Evolutionary conservation across 2,797 vertebrate genomes (phyloP).

Genomic region (Pampus argenteus): DNA sequence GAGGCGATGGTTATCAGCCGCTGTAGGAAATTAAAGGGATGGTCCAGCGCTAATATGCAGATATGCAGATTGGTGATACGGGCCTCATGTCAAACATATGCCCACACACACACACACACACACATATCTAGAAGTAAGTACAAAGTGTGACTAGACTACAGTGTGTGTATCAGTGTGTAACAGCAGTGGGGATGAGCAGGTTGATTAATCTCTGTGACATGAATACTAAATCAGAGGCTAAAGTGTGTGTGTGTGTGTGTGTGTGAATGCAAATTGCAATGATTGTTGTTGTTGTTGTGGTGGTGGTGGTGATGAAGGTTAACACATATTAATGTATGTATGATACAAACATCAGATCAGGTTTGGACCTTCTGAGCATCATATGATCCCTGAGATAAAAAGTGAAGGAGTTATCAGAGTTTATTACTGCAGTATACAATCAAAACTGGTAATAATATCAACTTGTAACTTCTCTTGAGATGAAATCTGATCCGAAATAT

Average conservation of each 20-base stretch:
- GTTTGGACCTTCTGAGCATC: background rate
- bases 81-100: constrained; percentile 31
- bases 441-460: background rate
- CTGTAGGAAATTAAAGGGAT: constrained; percentile 78
- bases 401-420: no score
- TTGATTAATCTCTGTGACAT: constrained; percentile 64
- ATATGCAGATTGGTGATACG: constrained; percentile 70
- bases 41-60: constrained; percentile 72
- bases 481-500: no score
- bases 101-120: constrained; percentile 5
- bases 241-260: constrained; percentile 17
- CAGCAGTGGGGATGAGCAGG: constrained; percentile 29
- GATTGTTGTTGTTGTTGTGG: constrained; percentile 19
- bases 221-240: constrained; percentile 56
- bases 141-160: background rate
- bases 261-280: constrained; percentile 10
- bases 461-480: no score
- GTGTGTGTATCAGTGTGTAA: constrained; percentile 44
- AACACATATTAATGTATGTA: constrained; percentile 15
- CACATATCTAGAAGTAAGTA: constrained; percentile 29
- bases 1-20: constrained; percentile 65
- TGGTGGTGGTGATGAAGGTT: constrained; percentile 4
- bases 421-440: no score
- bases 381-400: background rate
- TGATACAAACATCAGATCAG: constrained; percentile 21